phyloP scores from a whole-genome alignment of 2,888 invertebrate species.

The Geotrupes spiniger region DNA sequence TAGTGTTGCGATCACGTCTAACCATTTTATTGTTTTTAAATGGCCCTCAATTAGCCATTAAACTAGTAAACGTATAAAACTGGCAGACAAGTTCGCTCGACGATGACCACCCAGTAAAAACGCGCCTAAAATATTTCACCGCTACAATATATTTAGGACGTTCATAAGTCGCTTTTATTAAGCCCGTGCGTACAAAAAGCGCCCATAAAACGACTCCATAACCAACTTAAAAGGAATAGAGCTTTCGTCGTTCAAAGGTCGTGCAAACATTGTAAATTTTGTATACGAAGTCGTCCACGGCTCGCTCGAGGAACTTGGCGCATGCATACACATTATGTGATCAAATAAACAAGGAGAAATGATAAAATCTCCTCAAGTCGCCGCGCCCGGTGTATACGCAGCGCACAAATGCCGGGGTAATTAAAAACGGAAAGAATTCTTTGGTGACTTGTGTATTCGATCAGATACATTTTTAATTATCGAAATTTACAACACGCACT shows the following conservation, averaged over 20 bases:
- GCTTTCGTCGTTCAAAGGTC: constrained; percentile 24
- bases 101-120: background rate
- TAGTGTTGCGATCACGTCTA: constrained; percentile 28
- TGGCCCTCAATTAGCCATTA: constrained; percentile 25
- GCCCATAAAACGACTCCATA: constrained; percentile 22
- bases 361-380: constrained; percentile 17
- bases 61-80: constrained; percentile 17
- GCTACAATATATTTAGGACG: no score
- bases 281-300: constrained; percentile 15
- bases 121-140: background rate
- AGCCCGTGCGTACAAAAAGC: constrained; percentile 15
- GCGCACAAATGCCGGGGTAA: no score
- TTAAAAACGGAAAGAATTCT: no score
- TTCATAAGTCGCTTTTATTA: constrained; percentile 20
- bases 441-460: constrained; percentile 3
- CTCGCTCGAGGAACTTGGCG: constrained; percentile 12
- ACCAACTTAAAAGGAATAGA: constrained; percentile 20
- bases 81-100: background rate
- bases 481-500: constrained; percentile 3
- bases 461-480: constrained; percentile 11
- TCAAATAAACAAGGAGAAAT: constrained; percentile 5
- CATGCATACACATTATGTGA: constrained; percentile 8
- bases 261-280: constrained; percentile 25
- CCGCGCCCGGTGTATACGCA: constrained; percentile 8
- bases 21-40: constrained; percentile 26